A percentile compares a stretch with the other conserved stretches of the same genome.
These are phyloP conservation scores for Falco novaeseelandiae DNA, from an alignment of 2,797 vertebrate species.

Conservation along the genomic window DNA sequence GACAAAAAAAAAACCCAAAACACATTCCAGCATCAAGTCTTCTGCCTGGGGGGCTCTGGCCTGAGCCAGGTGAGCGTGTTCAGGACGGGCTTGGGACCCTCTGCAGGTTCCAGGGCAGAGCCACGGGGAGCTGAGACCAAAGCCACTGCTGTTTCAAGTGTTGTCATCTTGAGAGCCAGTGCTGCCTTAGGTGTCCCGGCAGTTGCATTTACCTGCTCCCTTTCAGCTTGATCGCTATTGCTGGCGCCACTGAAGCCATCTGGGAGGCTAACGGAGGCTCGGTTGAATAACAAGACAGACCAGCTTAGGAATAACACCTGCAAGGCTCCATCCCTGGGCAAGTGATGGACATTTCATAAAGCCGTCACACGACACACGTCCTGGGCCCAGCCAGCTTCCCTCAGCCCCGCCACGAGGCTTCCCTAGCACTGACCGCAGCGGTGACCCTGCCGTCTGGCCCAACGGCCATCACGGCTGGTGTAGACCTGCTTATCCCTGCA, in stretches of 20 bases:
- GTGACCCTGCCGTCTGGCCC: background rate
- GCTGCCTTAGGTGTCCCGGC: background rate
- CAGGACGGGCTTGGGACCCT: background rate
- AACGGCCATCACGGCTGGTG: background rate
- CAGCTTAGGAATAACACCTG: background rate
- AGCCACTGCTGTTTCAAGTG: background rate
- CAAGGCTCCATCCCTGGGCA: background rate
- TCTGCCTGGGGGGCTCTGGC: background rate
- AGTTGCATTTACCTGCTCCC: background rate
- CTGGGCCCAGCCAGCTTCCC: background rate
- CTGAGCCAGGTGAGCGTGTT: background rate
- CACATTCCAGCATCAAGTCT: background rate
- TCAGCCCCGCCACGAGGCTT: background rate
- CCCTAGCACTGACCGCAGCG: too few relatives aligned
- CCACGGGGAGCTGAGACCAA: background rate
- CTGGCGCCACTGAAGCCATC: background rate
- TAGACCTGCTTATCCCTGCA: background rate
- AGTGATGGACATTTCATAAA: background rate
- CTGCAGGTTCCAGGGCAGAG: background rate
- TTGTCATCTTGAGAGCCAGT: background rate
- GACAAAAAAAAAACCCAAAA: background rate
- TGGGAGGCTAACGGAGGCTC: too few relatives aligned
- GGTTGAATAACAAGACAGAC: background rate
- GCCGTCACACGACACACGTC: rapidly evolving
- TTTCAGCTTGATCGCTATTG: background rate